Evolutionary conservation across 2,888 invertebrate species (phyloP).

Genomic region (Ashinkailepas kermadecensis): DNA sequence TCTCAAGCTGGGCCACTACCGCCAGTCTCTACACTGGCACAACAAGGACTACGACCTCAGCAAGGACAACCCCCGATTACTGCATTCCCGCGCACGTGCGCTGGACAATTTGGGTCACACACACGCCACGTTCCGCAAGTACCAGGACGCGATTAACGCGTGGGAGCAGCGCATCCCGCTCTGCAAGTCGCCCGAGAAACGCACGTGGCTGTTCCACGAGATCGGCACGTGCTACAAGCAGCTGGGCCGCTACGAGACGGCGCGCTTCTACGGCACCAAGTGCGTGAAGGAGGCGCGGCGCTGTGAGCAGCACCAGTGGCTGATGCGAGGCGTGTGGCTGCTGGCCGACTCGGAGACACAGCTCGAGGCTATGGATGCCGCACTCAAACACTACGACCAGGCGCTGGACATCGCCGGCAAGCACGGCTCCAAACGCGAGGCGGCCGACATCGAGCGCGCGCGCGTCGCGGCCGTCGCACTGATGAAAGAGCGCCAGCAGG

Average conservation of each 20-base stretch:
- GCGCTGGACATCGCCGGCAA: neutral
- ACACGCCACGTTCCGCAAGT: conserved; percentile 15
- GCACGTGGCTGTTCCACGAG: conserved; percentile 6
- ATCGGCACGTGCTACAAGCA: conserved; percentile 20
- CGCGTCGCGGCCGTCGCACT: neutral
- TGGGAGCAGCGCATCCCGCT: conserved; percentile 18
- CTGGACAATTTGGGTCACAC: conserved; percentile 13
- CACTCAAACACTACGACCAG: conserved; percentile 10
- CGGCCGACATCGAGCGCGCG: neutral
- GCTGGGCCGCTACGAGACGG: conserved; percentile 6
- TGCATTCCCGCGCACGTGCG: conserved; percentile 3
- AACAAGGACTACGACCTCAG: conserved; percentile 20
- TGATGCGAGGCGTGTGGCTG: conserved; percentile 13
- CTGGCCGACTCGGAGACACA: conserved; percentile 5
- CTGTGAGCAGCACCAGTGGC: neutral
- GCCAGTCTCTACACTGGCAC: neutral
- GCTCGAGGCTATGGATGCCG: neutral
- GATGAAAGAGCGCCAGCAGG: neutral
- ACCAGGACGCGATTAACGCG: neutral
- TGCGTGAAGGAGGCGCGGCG: neutral
- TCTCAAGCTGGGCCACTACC: conserved; percentile 13
- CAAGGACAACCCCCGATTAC: neutral
- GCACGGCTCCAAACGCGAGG: neutral
- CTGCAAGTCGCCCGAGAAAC: neutral
- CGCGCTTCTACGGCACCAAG: conserved; percentile 22